Evolutionary conservation across 2,113 vertebrate genomes (phyloP), one percentile per base, ranked within the genome.

Genomic region (Lota lota): DNA sequence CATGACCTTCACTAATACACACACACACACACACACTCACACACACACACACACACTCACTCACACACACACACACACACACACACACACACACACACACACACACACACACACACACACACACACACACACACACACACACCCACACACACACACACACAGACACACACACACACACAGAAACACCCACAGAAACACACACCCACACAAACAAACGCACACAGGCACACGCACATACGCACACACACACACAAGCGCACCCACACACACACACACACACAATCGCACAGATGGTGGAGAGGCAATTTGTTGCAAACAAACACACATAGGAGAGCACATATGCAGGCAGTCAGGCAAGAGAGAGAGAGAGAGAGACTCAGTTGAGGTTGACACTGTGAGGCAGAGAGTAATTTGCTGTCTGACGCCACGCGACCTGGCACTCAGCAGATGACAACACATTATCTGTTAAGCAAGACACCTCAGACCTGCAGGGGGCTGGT

Each of bases 401-500:
- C 74, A 36, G 74, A 68, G 79, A 84, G 85, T 80, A 72, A 80
- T 89, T 85, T 87, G 83, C 80, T 76, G 74, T 73, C 64, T 82
- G 82, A 85, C 79, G 61, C 75, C 57, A 67, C 22, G 78, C 58
- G 36, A 79, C 79, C 82, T 78, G 79, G 76, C 65, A 60, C 83
- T 85, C 83, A 64, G 79, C 75, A 73, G 78, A 82, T 47, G 78
- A 89, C 85, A 89, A 81, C 81, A 84, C 84, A 83, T 85, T 89
- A 87, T 83, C 81, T 86, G 84, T 89, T 89, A 84, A 86, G 87
- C 87, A 86, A 86, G 81, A 83, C 82, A 85, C 85, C 82, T 86
- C 77, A 76, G 81, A 85, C 82, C 83, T 68, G 51, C 0, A 70
- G 82, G 24, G 24, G 24, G 24, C 24, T 24, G 24, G 24, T 24